Evolutionary conservation across 2,113 vertebrate species (phyloP).

Genomic region (Mirza zaza): DNA sequence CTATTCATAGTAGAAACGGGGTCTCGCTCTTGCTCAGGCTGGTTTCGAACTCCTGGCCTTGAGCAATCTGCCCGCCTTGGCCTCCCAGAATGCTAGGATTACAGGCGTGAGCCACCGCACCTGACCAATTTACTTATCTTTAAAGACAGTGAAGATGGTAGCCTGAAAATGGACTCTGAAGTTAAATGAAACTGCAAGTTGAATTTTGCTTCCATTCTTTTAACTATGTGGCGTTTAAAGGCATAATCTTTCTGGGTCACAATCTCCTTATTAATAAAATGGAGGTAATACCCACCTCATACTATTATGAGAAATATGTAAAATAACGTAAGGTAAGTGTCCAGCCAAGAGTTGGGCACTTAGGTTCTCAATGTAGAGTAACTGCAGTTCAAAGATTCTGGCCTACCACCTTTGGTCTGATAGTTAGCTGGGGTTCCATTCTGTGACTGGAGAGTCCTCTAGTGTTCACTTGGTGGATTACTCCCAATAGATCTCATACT

Average conservation of each 20-base stretch:
- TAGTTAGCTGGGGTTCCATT: not conserved
- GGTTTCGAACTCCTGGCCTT: too few species aligned
- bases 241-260: not conserved
- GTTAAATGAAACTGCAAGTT: not conserved
- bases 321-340: not conserved
- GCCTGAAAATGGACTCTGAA: not conserved
- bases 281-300: not conserved
- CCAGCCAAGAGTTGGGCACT: not conserved
- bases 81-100: too few species aligned
- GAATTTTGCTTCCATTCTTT: not conserved
- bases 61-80: too few species aligned
- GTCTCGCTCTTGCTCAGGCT: too few species aligned
- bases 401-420: not conserved
- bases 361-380: not conserved
- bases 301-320: not conserved
- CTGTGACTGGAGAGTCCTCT: slow-evolving; percentile 57
- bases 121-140: too few species aligned
- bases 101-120: too few species aligned
- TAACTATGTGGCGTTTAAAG: not conserved
- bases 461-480: slow-evolving; percentile 30
- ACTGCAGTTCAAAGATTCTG: not conserved
- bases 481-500: not conserved
- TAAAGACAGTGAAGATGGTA: not conserved
- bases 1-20: too few species aligned
- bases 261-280: not conserved